A percentile compares a stretch with the other conserved stretches of the same genome.
Conservation (phyloP, 2,113 vertebrate genomes). For the Chionodraco myersi region DNA sequence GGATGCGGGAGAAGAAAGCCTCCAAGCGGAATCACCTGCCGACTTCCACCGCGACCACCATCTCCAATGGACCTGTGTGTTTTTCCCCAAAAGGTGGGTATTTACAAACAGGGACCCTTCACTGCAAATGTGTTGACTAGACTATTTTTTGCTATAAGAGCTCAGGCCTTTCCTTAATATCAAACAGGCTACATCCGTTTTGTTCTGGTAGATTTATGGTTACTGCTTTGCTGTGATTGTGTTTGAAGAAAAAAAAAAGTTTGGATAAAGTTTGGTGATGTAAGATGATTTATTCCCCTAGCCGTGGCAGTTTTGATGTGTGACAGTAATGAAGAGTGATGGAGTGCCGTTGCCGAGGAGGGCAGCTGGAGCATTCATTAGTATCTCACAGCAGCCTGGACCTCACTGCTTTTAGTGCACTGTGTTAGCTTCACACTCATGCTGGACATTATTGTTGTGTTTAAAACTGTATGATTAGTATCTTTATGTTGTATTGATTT, state of each 20-base stretch:
- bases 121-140: background rate
- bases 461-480: conserved; percentile 34
- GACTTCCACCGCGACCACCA: conserved; percentile 79
- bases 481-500: conserved; percentile 20
- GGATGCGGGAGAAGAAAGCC: conserved; percentile 99
- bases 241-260: conserved; percentile 76
- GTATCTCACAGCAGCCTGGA: conserved; percentile 82
- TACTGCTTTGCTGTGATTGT: conserved; percentile 53
- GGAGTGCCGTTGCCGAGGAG: conserved; percentile 94
- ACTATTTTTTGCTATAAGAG: conserved; percentile 53
- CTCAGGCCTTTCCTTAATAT: conserved; percentile 17
- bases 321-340: conserved; percentile 99
- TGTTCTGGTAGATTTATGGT: conserved; percentile 13
- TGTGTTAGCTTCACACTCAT: conserved; percentile 86
- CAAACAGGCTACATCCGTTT: background rate
- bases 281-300: conserved; percentile 91
- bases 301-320: conserved; percentile 93
- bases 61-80: conserved; percentile 89
- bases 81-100: conserved; percentile 96
- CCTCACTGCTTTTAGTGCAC: conserved; percentile 85
- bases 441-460: conserved; percentile 53
- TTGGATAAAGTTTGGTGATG: conserved; percentile 83
- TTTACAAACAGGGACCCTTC: background rate
- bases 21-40: conserved; percentile 93
- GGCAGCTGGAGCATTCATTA: conserved; percentile 98